Conservation (phyloP, 2,888 invertebrate genomes). For the Torymus tubicola region DNA sequence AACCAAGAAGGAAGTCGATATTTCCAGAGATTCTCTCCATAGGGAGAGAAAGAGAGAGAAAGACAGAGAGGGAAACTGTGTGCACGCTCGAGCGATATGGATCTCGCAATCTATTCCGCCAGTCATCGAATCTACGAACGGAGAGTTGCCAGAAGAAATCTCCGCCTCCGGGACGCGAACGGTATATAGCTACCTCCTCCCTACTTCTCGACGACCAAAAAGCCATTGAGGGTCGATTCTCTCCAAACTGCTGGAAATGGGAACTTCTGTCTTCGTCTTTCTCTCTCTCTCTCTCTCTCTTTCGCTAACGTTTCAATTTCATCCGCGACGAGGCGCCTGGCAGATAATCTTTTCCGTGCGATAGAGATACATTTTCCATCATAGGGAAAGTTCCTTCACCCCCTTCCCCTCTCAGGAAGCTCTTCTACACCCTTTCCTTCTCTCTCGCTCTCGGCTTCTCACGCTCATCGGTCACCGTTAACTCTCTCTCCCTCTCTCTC, state of each 20-base stretch:
- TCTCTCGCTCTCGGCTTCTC: neutral
- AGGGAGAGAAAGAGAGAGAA: neutral
- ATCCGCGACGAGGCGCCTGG: slow-evolving; percentile 8
- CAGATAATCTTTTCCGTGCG: slow-evolving; percentile 47
- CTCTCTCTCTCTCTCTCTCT: neutral
- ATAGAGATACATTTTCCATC: slow-evolving; percentile 40
- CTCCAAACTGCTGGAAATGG: slow-evolving; percentile 55
- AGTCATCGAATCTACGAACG: slow-evolving; percentile 58
- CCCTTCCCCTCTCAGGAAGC: neutral
- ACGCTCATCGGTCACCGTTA: slow-evolving; percentile 43
- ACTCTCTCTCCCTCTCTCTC: neutral
- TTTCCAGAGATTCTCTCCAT: neutral
- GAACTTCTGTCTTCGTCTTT: slow-evolving; percentile 18
- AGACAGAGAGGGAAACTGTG: neutral
- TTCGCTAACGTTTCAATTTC: slow-evolving; percentile 48
- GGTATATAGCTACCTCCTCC: slow-evolving; percentile 4
- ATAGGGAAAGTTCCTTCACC: slow-evolving; percentile 30
- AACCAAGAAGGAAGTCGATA: neutral
- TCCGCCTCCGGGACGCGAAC: slow-evolving; percentile 25
- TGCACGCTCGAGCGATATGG: slow-evolving; percentile 52
- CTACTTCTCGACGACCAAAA: slow-evolving; percentile 25
- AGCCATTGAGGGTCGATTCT: slow-evolving; percentile 55
- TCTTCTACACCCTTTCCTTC: neutral
- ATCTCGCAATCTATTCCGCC: slow-evolving; percentile 57
- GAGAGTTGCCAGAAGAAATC: slow-evolving; percentile 53